Evolutionary conservation across 2,888 invertebrate genomes (phyloP).

Genomic region (Teleogryllus oceanicus): DNA sequence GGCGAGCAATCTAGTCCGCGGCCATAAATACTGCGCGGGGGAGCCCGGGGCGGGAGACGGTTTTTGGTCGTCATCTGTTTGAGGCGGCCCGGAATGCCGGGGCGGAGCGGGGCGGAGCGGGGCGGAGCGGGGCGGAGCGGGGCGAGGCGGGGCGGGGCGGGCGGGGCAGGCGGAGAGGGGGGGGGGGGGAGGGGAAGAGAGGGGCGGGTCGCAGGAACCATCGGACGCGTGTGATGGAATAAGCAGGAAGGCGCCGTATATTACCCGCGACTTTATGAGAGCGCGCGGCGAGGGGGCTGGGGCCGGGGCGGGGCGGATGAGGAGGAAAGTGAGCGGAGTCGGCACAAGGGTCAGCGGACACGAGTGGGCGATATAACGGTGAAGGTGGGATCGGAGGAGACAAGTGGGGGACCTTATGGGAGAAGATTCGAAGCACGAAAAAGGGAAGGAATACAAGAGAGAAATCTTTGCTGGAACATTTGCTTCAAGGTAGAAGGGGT

Average conservation of each 20-base stretch:
- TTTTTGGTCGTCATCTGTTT: slow-evolving; percentile 1
- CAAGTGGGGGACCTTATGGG: no score
- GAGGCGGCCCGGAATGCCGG: not conserved
- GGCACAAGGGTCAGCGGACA: no score
- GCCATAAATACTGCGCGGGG: not conserved
- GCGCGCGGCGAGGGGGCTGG: no score
- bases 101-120: not conserved
- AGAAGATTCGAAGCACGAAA: no score
- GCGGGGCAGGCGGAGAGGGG: not conserved
- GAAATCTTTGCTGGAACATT: no score
- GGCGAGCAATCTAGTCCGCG: slow-evolving; percentile 18
- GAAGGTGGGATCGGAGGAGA: no score
- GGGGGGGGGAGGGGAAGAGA: not conserved
- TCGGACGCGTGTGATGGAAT: slow-evolving; percentile 1
- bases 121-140: not conserved
- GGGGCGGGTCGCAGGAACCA: not conserved
- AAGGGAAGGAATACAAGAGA: no score
- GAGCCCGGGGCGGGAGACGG: not conserved
- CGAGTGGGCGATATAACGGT: no score
- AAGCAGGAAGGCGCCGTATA: not conserved
- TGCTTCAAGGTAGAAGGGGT: no score
- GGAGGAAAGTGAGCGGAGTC: no score
- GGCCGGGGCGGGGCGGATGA: no score
- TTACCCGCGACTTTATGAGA: not conserved
- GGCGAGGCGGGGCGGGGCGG: not conserved